Conservation (phyloP, 92 coral and sea anemone genomes). For the Heteractis magnifica region DNA sequence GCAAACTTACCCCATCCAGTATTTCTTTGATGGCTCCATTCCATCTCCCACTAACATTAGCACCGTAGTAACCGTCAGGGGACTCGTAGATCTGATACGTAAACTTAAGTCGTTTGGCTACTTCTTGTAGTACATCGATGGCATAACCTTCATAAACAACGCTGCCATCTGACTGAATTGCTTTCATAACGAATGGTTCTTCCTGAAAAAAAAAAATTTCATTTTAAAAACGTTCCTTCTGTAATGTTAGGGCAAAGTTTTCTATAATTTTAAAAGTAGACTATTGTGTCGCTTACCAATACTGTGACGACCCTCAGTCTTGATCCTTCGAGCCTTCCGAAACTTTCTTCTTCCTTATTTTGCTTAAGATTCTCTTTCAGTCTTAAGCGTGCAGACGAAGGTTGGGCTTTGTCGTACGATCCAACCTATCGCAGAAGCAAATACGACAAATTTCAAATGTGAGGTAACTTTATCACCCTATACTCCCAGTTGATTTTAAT, state of each 20-base stretch:
- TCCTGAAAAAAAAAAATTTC: slow-evolving; percentile 9
- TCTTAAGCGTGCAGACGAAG: neutral
- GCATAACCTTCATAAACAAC: slow-evolving; percentile 58
- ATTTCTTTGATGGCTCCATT: slow-evolving; percentile 68
- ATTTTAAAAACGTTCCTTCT: neutral
- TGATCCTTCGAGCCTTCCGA: slow-evolving; percentile 34
- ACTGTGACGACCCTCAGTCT: slow-evolving; percentile 43
- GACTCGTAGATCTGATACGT: slow-evolving; percentile 58
- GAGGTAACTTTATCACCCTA: too few relatives aligned
- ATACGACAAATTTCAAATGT: neutral
- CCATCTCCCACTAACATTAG: slow-evolving; percentile 53
- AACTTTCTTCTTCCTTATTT: slow-evolving; percentile 9
- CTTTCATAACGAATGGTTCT: slow-evolving; percentile 35
- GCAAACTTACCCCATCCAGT: slow-evolving; percentile 34
- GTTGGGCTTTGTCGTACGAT: neutral
- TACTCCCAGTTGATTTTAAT: too few relatives aligned
- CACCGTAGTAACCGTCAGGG: slow-evolving; percentile 70
- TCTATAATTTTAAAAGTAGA: too few relatives aligned
- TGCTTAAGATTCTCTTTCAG: neutral
- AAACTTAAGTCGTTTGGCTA: slow-evolving; percentile 55
- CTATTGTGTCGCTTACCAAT: slow-evolving; percentile 16
- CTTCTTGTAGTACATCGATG: slow-evolving; percentile 59
- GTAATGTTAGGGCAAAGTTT: neutral
- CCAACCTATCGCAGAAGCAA: neutral
- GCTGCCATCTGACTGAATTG: slow-evolving; percentile 31